Evolutionary conservation across 2,113 vertebrate species (phyloP).

Genomic region (Psettodes erumei): DNA sequence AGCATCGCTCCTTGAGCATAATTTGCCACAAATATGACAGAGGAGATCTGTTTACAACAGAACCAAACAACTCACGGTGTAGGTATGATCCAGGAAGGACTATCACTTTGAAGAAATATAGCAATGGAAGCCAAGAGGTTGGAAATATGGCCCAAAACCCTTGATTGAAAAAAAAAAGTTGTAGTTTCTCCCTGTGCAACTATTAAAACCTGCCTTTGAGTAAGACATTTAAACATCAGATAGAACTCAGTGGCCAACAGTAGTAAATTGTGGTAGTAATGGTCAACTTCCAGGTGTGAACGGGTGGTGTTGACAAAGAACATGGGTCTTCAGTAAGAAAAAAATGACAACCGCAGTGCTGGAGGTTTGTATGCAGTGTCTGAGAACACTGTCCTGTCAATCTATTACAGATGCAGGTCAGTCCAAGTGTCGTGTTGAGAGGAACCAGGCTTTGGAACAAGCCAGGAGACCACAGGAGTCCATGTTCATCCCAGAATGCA

Average conservation of each 20-base stretch:
- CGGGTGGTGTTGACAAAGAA: constrained; percentile 31
- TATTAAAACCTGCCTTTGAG: constrained; percentile 16
- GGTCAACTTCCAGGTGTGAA: constrained; percentile 26
- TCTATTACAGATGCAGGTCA: constrained; percentile 87
- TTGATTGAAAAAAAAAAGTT: neutral
- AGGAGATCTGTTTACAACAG: neutral
- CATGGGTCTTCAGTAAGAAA: constrained; percentile 9
- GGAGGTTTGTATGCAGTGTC: constrained; percentile 9
- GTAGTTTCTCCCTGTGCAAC: neutral
- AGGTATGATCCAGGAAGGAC: too few species aligned
- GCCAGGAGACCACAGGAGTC: constrained; percentile 94
- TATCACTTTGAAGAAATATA: too few species aligned
- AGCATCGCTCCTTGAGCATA: neutral
- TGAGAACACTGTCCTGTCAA: constrained; percentile 37
- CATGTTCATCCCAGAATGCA: constrained; percentile 96
- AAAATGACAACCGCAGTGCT: neutral
- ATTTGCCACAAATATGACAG: neutral
- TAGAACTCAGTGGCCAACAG: neutral
- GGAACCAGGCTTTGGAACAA: constrained; percentile 91
- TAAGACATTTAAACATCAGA: constrained; percentile 1
- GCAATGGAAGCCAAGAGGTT: neutral
- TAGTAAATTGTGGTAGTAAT: constrained; percentile 8
- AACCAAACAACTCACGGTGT: neutral
- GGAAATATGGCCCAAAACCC: constrained; percentile 1
- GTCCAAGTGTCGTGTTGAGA: constrained; percentile 93